Evolutionary conservation across 2,888 invertebrate species (phyloP), one percentile per base, ranked within the genome.

Genomic region (Podotricha telesiphe): DNA sequence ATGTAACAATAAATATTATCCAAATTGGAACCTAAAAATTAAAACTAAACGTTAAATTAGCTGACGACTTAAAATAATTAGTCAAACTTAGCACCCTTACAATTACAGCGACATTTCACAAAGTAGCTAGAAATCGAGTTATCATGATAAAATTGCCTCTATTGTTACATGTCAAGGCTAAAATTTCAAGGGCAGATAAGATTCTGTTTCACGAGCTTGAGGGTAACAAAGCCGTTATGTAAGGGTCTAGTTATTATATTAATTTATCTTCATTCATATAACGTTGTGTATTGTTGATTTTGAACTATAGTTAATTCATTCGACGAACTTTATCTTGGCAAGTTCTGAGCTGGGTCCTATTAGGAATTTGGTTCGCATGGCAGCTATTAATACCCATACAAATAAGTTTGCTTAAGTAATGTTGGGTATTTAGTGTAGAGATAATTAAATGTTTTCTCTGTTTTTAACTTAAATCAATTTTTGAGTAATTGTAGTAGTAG

Each of bases 251-350:
- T 58, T 68, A 62, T 69, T 73, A 72, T 73, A 69, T 71, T 75
- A 71, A 75, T 73, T 73, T 73, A 70, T 74, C 72, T 73, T 70
- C 72, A 72, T 73, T 72, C 70, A 67, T 68, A 71, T 68, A 72
- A 67, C 37, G 63, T 62, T 65, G 59, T 68, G 69, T 72, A 74
- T 73, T 74, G 74, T 74, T 72, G 68, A 66, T 61, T 72, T 72
- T 72, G 69, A 71, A 70, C 68, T 74, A 51, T 50, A 53, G 73
- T 69, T 73, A 67, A 70, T 70, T 70, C 65, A 66, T 67, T 67
- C 63, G 68, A 73, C 68, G 28, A 28, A 2, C 67, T 70, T 70
- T 69, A 42, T 61, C 67, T 66, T 58, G 4, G 40, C 17, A 51
- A 51, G 67, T 67, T 61, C 50, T 67, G 67, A 61, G 59, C 42